Evolutionary conservation across 2,888 invertebrate genomes (phyloP).

Genomic region (Drosophila robusta): DNA sequence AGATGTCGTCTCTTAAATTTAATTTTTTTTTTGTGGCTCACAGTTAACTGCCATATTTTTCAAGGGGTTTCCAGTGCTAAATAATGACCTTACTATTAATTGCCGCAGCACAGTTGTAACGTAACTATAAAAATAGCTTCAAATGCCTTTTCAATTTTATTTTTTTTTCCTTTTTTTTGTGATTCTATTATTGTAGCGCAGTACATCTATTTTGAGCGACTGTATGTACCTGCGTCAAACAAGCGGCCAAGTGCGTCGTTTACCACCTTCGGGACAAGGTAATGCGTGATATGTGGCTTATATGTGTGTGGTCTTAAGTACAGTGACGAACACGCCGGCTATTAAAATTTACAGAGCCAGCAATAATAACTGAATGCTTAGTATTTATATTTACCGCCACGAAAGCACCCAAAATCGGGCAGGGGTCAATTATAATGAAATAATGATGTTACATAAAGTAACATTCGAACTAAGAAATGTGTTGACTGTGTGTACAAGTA

Average conservation of each 20-base stretch:
- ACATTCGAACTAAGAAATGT: too few relatives aligned
- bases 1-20: not conserved
- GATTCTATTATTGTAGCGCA: conserved; percentile 43
- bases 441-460: too few relatives aligned
- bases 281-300: conserved; percentile 23
- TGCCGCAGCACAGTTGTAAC: conserved; percentile 26
- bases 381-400: not conserved
- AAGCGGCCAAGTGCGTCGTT: conserved; percentile 30
- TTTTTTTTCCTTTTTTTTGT: not conserved
- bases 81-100: conserved; percentile 29
- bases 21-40: not conserved
- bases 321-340: conserved; percentile 12
- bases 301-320: not conserved
- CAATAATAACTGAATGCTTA: not conserved
- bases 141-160: not conserved
- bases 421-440: too few relatives aligned
- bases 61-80: conserved; percentile 8
- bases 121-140: conserved; percentile 45
- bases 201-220: conserved; percentile 47
- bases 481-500: too few relatives aligned
- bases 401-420: too few relatives aligned
- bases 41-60: not conserved
- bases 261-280: conserved; percentile 7
- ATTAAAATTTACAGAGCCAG: conserved; percentile 3
- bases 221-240: conserved; percentile 45